Evolutionary conservation across 2,888 invertebrate species (phyloP).

Genomic region (Saturnia japonica): DNA sequence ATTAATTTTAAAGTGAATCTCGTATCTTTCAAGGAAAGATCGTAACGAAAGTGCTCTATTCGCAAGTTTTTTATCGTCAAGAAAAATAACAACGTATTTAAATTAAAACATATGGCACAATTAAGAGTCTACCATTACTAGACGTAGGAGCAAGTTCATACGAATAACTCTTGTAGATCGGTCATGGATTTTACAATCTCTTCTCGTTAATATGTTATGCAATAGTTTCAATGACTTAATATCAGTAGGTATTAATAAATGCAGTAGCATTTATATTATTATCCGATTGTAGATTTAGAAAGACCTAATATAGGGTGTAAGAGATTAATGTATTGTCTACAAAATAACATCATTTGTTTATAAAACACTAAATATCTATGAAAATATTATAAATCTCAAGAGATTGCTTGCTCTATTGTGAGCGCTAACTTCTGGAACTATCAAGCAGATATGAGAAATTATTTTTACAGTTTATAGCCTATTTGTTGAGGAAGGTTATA

Average conservation of each 20-base stretch:
- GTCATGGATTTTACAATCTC: slow-evolving; percentile 17
- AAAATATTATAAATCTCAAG: no score
- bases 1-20: background rate
- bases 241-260: no score
- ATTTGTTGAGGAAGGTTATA: no score
- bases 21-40: background rate
- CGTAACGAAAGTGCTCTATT: background rate
- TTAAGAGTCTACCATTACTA: background rate
- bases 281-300: slow-evolving; percentile 17
- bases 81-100: background rate
- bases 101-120: background rate
- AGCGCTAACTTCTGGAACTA: no score
- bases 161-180: background rate
- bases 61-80: background rate
- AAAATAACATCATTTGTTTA: no score
- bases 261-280: slow-evolving; percentile 26
- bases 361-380: no score
- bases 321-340: background rate
- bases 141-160: background rate
- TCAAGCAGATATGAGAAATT: no score
- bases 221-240: slow-evolving; percentile 29
- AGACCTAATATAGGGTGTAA: slow-evolving; percentile 13
- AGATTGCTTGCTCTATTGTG: no score
- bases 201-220: slow-evolving; percentile 33
- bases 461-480: no score